A percentile compares a stretch with the other conserved stretches of the same genome.
phyloP scores from a whole-genome alignment of 1,140 invertebrate species.

The Apis cerana region DNA sequence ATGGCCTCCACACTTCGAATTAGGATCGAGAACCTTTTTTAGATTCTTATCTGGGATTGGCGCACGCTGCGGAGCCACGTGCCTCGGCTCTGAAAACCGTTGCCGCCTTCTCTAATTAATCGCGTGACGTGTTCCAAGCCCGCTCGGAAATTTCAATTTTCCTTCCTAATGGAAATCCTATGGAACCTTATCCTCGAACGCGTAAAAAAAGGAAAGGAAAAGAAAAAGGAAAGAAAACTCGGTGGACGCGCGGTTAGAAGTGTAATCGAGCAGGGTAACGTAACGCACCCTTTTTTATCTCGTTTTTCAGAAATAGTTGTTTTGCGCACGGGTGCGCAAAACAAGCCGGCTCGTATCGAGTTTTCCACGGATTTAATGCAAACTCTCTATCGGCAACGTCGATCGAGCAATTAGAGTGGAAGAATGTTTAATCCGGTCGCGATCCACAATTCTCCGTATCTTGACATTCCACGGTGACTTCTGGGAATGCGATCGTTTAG shows the following conservation, averaged over 20 bases:
- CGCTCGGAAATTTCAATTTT: not conserved
- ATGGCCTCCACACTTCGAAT: conserved; percentile 60
- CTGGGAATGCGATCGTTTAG: conserved; percentile 36
- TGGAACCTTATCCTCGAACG: too few relatives aligned
- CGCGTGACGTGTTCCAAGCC: not conserved
- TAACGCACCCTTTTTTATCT: not conserved
- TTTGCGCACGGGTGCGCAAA: not conserved
- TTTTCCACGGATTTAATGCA: not conserved
- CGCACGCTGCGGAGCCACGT: conserved; percentile 55
- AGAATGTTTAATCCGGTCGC: conserved; percentile 21
- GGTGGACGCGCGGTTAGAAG: not conserved
- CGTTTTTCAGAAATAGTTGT: not conserved
- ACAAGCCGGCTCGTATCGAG: not conserved
- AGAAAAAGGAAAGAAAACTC: too few relatives aligned
- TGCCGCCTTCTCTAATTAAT: conserved; percentile 28
- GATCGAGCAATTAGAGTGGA: conserved; percentile 42
- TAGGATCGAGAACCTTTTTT: conserved; percentile 65
- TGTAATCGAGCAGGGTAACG: conserved; percentile 2
- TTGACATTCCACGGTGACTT: conserved; percentile 28
- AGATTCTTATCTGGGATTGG: conserved; percentile 64
- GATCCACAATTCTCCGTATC: conserved; percentile 40
- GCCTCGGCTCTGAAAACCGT: conserved; percentile 34
- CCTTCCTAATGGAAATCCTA: not conserved
- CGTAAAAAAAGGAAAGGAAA: not conserved
- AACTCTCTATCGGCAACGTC: not conserved